Conservation (phyloP, 1,140 invertebrate genomes). For the Solenopsis fugax region DNA sequence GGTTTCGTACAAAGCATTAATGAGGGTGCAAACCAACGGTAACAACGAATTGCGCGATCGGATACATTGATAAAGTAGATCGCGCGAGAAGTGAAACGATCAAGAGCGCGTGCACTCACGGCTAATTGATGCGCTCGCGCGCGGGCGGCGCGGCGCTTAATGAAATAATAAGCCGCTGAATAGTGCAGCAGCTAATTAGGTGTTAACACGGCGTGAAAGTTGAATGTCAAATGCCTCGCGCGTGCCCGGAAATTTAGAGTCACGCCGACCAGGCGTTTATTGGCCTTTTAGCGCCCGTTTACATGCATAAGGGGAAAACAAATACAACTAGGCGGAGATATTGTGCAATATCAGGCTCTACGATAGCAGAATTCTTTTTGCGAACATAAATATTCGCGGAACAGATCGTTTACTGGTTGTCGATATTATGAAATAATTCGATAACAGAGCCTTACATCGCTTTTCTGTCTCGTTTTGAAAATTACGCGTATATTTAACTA, state of each 20-base stretch:
- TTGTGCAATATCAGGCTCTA: background rate
- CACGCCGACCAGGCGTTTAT: slow-evolving; percentile 26
- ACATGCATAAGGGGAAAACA: slow-evolving; percentile 21
- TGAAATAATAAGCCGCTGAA: slow-evolving; percentile 55
- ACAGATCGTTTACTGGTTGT: background rate
- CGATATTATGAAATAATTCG: background rate
- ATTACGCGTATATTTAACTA: background rate
- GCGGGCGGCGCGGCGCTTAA: slow-evolving; percentile 6
- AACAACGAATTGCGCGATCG: slow-evolving; percentile 17
- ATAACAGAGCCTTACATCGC: background rate
- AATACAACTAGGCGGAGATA: background rate
- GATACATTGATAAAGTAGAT: slow-evolving; percentile 12
- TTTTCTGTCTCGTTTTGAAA: slow-evolving; percentile 25
- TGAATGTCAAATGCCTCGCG: slow-evolving; percentile 48
- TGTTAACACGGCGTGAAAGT: slow-evolving; percentile 39
- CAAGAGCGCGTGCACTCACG: slow-evolving; percentile 11
- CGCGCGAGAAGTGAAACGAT: slow-evolving; percentile 3
- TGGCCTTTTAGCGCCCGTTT: slow-evolving; percentile 30
- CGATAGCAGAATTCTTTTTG: background rate
- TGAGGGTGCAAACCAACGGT: background rate
- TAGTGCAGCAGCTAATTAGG: slow-evolving; percentile 42
- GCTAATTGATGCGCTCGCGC: slow-evolving; percentile 32
- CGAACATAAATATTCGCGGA: slow-evolving; percentile 11
- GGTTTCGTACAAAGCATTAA: background rate
- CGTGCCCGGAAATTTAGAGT: slow-evolving; percentile 36